These are phyloP conservation scores for Sitta carolinensis DNA, from an alignment of 2,797 vertebrate species.

Conservation along the genomic window DNA sequence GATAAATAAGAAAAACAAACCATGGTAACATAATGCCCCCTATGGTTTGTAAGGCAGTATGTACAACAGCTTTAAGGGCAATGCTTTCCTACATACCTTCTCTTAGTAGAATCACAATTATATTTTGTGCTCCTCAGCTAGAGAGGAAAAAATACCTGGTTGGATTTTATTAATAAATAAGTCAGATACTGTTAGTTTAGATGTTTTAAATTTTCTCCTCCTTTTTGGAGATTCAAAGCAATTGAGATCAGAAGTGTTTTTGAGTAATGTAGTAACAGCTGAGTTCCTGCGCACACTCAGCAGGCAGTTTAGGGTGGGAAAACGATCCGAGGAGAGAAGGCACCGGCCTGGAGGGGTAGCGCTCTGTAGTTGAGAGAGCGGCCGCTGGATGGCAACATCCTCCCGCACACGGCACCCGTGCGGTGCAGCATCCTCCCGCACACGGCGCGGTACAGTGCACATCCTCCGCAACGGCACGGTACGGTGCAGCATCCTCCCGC, in stretches of 20 bases:
- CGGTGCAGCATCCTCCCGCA: too few species aligned
- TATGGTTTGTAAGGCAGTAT: slow-evolving; percentile 43
- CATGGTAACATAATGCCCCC: slow-evolving; percentile 54
- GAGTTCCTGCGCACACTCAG: background rate
- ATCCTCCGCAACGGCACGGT: too few species aligned
- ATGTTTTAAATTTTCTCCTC: background rate
- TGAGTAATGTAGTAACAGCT: background rate
- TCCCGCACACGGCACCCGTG: background rate
- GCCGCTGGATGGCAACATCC: slow-evolving; percentile 72
- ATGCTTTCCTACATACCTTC: background rate
- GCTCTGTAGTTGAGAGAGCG: background rate
- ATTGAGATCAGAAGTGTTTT: background rate
- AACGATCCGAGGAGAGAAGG: background rate
- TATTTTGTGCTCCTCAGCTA: background rate
- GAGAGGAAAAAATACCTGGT: background rate
- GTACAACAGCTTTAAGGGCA: background rate
- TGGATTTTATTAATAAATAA: background rate
- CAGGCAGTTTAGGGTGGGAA: background rate
- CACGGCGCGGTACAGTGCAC: too few species aligned
- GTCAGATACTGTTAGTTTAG: background rate
- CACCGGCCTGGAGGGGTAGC: background rate
- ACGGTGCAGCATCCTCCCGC: too few species aligned
- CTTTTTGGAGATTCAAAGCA: background rate
- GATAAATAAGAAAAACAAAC: slow-evolving; percentile 25
- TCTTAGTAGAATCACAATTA: background rate